Base-by-base conservation (phyloP, 2,888 invertebrate species). In the Torymus aiolomorphi region DNA sequence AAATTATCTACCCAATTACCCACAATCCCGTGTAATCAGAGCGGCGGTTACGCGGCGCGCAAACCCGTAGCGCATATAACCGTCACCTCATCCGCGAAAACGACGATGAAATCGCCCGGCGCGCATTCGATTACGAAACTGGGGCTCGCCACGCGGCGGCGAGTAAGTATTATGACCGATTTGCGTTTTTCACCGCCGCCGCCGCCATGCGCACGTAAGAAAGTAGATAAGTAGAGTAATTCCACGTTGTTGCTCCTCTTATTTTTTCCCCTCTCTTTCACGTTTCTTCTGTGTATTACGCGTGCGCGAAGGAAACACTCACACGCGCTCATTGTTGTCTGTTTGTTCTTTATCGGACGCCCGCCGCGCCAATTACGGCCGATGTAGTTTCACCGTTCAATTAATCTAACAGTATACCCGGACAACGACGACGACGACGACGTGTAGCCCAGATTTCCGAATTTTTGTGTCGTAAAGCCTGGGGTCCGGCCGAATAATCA, bases 151-250 rank as follows among this genome's bases (percentile, higher is more conserved):
- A 72, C 70, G 76, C 76, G 13, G 63, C 16, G 24, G 31, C 71
- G 73, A 59, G 63, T 63, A 76, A 76, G 76, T 76, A 75, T 80
- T 54, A 80, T 80, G 77, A 76, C 56, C 42, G 42, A 42, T 42
- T 42, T 42, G 42, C 42, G 42, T 42, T 8, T 42, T 42, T 8
- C 42, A 42, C 42, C 8, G 42, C 31, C 31, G 5, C 31, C 5
- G 31, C 42, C 42, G 42, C 42, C 42, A 8, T 10, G 42, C 42
- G 0, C 42, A 42, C 66, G 57, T 61, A 16, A 51, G 76, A 81
- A 81, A 81, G 79, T 81, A 79, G 81, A 81, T 69, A 79, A 81
- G 69, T 81, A 69, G 79, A 79, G 65, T 81, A 81, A 81, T 81
- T 76, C 74, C 76, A 73, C 66, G 70, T 76, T 76, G 42, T 42